These are phyloP conservation scores for Microtus ochrogaster DNA, from an alignment of 2,113 vertebrate species.

Conservation along the genomic window DNA sequence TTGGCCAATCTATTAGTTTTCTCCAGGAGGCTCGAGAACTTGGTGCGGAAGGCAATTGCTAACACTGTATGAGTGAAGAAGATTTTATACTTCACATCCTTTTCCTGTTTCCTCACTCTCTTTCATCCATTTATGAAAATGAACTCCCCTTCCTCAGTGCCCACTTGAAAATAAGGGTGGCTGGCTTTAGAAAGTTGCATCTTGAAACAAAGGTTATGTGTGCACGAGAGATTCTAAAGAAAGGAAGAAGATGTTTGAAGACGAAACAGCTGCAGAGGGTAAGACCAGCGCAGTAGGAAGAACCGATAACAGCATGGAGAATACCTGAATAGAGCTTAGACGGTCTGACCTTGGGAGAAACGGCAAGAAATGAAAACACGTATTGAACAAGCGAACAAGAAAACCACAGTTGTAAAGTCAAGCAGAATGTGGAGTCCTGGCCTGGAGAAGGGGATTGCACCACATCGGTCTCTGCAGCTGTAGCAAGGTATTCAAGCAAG, in stretches of 20 bases:
- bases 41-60: background rate
- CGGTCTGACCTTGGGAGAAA: background rate
- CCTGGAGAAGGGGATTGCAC: background rate
- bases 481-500: background rate
- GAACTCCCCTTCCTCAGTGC: background rate
- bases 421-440: background rate
- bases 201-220: background rate
- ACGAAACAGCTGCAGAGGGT: background rate
- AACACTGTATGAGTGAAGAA: background rate
- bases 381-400: background rate
- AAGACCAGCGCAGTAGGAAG: background rate
- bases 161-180: background rate
- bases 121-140: background rate
- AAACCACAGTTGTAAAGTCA: background rate
- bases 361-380: background rate
- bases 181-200: background rate
- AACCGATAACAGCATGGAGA: background rate
- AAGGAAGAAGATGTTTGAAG: background rate
- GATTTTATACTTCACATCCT: background rate
- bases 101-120: background rate
- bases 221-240: background rate
- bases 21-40: background rate
- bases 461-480: background rate
- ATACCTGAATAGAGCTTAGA: background rate
- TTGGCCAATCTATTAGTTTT: background rate